Base-by-base conservation (phyloP, 2,113 vertebrate genomes). In the Forbesichthys agassizii region DNA sequence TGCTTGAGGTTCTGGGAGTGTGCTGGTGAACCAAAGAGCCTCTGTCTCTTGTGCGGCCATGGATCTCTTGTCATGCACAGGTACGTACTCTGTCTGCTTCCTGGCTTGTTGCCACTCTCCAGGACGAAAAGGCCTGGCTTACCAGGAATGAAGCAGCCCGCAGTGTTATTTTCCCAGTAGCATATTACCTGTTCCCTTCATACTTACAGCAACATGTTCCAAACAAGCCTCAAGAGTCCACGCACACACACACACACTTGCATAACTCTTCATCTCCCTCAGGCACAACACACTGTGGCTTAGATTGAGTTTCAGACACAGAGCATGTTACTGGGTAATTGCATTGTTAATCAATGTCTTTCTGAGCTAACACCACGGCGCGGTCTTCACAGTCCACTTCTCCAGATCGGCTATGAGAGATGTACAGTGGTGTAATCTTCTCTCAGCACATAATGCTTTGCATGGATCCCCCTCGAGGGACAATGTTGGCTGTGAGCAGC, bases 271-370 rank as follows among this genome's bases (percentile, higher is more conserved):
- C 73, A 51, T 68, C 64, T 61, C 73, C 89, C 76, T 78, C 75
- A 74, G 85, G 88, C 87, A 63, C 73, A 85, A 74, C 83, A 82
- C 74, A 77, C 69, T 72, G 71, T 65, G 70, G 69, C 81, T 77
- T 69, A 89, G 89, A 92, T 91, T 85, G 90, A 83, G 86, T 90
- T 90, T 91, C 87, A 90, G 81, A 85, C 89, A 86, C 74, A 85
- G 79, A 90, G 86, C 90, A 86, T 89, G 90, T 92, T 91, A 76
- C 81, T 63, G 82, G 82, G 88, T 92, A 92, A 93, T 92, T 92
- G 89, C 86, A 88, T 87, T 93, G 88, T 92, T 93, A 90, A 92
- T 92, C 91, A 92, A 91, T 90, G 90, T 90, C 90, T 90, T 71
- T 79, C 78, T 66, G 66, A 87, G 83, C 80, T 81, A 84, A 92